Base-by-base conservation (phyloP, 2,888 invertebrate species). In the Iphiclides podalirius region DNA sequence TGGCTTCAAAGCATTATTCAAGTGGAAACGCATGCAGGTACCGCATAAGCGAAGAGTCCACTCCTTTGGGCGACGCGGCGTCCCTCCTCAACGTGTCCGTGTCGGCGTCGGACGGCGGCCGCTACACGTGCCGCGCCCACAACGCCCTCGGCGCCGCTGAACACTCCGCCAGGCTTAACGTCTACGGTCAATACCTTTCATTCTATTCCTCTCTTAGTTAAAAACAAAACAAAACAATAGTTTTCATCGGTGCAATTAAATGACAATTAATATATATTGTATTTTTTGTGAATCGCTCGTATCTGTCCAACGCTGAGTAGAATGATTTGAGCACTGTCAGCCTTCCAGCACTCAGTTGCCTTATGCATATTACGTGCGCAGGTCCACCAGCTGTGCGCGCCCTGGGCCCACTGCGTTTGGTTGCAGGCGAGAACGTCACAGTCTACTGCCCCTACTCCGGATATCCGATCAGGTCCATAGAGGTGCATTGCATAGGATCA, bases 401-500 rank as follows among this genome's bases (percentile, higher is more conserved):
- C 55, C 90, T 92, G 71, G 92, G 91, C 39, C 91, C 94, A 16
- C 89, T 93, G 60, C 94, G 94, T 60, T 94, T 94, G 31, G 94
- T 96, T 53, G 95, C 95, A 42, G 94, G 94, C 42, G 90, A 92
- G 63, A 92, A 93, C 76, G 90, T 94, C 60, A 91, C 92, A 57
- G 88, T 96, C 62, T 90, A 92, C 69, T 96, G 96, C 86, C 95
- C 95, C 67, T 96, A 95, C 79, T 93, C 95, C 47, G 96, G 96
- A 66, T 95, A 94, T 89, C 96, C 96, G 63, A 93, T 96, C 78
- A 91, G 92, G 71, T 90, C 82, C 73, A 83, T 85, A 83, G 79
- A 85, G 84, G 85, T 84, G 85, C 85, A 85, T 84, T 76, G 68
- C 70, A 66, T 76, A 75, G 70, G 72, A 75, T 74, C 64, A 76